A percentile compares a stretch with the other conserved stretches of the same genome.
Conservation (phyloP, 2,888 invertebrate species). For the Drosophila borborema region DNA sequence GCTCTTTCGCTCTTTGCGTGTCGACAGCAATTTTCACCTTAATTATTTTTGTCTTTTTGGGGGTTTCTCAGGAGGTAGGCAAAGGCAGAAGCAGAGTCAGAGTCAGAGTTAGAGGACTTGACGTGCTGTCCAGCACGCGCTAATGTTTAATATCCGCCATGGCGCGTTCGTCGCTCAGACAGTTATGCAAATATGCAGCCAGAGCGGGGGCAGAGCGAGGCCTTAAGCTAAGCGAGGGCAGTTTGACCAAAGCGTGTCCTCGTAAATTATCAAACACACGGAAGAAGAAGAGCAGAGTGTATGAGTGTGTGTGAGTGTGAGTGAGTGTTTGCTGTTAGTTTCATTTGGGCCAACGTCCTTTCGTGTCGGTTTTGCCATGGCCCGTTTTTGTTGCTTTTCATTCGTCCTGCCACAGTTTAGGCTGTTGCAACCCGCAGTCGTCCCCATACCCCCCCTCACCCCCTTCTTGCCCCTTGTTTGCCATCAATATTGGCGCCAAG, state of each 20-base stretch:
- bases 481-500: conserved; percentile 76
- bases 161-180: conserved; percentile 37
- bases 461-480: conserved; percentile 44
- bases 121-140: conserved; percentile 75
- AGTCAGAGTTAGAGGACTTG: conserved; percentile 14
- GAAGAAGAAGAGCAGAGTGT: conserved; percentile 10
- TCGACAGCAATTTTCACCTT: conserved; percentile 81
- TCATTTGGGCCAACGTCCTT: conserved; percentile 80
- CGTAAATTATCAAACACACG: conserved; percentile 68
- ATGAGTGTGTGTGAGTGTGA: conserved; percentile 37
- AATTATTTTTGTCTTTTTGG: conserved; percentile 63
- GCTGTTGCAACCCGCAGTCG: background rate
- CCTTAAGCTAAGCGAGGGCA: conserved; percentile 40
- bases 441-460: background rate
- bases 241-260: conserved; percentile 69
- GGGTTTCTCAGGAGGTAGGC: conserved; percentile 22
- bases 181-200: conserved; percentile 81
- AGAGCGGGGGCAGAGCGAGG: conserved; percentile 15
- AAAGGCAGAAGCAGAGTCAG: background rate
- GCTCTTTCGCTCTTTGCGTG: conserved; percentile 55
- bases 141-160: conserved; percentile 78
- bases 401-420: conserved; percentile 46
- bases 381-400: conserved; percentile 40
- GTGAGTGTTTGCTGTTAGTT: conserved; percentile 37
- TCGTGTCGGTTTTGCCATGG: conserved; percentile 65